phyloP scores from a whole-genome alignment of 2,797 vertebrate species.

The Sylvia borin region DNA sequence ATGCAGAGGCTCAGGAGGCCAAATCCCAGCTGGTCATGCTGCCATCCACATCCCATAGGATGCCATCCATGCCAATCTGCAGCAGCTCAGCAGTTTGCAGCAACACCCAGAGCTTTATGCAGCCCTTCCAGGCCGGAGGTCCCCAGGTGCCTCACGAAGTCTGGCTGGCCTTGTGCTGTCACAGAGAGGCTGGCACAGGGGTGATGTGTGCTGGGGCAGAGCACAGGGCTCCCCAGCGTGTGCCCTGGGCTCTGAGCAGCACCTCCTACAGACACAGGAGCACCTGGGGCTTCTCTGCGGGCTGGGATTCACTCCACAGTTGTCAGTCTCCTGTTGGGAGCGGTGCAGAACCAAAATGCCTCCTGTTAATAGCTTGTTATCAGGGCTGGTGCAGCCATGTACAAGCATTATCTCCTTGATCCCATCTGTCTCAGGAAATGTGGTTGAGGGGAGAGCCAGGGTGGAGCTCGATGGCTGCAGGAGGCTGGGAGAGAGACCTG shows the following conservation, averaged over 20 bases:
- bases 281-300: background rate
- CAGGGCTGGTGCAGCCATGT: background rate
- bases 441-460: background rate
- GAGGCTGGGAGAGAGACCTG: background rate
- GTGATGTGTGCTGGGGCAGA: background rate
- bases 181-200: background rate
- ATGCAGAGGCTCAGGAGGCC: background rate
- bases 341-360: background rate
- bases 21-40: background rate
- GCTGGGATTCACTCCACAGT: background rate
- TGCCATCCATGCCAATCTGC: background rate
- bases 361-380: constrained; percentile 45
- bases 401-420: background rate
- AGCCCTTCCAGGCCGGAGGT: background rate
- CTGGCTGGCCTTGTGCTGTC: background rate
- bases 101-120: background rate
- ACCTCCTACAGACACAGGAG: rapidly evolving
- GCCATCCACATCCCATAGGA: background rate
- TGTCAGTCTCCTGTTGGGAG: background rate
- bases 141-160: background rate
- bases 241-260: background rate
- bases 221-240: background rate
- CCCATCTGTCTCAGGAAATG: constrained; percentile 26
- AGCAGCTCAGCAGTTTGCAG: background rate
- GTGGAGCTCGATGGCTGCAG: background rate